Evolutionary conservation across 1,140 invertebrate species (phyloP).

Genomic region (Oreohelix idahoensis): DNA sequence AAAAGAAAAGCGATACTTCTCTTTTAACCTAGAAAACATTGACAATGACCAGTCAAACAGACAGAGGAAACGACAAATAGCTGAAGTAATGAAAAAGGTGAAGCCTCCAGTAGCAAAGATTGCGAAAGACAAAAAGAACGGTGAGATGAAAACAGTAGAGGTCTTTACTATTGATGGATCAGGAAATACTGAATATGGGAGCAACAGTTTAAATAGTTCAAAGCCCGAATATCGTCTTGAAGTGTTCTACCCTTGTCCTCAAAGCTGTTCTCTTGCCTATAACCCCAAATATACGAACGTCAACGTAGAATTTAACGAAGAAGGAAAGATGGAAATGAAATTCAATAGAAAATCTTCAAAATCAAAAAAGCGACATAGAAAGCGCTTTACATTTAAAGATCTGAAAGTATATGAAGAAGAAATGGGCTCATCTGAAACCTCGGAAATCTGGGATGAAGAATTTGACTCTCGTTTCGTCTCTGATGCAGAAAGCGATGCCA

Average conservation of each 20-base stretch:
- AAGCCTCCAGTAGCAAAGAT: not conserved
- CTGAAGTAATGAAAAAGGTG: not conserved
- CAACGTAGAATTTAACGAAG: conserved; percentile 5
- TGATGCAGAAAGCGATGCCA: not conserved
- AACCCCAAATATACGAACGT: conserved; percentile 44
- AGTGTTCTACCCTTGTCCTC: conserved; percentile 41
- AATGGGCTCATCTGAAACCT: not conserved
- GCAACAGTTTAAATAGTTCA: not conserved
- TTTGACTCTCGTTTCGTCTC: not conserved
- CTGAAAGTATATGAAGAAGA: not conserved
- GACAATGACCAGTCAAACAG: not conserved
- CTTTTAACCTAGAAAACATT: conserved; percentile 21
- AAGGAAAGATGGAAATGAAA: conserved; percentile 26
- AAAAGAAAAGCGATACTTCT: conserved; percentile 31
- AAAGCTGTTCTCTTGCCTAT: conserved; percentile 35
- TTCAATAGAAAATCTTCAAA: not conserved
- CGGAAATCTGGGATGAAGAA: not conserved
- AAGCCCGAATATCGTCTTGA: conserved; percentile 26
- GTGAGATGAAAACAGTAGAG: not conserved
- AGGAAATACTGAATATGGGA: not conserved
- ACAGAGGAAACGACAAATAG: not conserved
- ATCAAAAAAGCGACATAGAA: not conserved
- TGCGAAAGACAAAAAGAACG: not conserved
- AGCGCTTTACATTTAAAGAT: not conserved
- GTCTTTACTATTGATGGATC: not conserved